These are phyloP conservation scores for Neria commutata DNA, from an alignment of 2,888 invertebrate genomes.

Conservation along the genomic window DNA sequence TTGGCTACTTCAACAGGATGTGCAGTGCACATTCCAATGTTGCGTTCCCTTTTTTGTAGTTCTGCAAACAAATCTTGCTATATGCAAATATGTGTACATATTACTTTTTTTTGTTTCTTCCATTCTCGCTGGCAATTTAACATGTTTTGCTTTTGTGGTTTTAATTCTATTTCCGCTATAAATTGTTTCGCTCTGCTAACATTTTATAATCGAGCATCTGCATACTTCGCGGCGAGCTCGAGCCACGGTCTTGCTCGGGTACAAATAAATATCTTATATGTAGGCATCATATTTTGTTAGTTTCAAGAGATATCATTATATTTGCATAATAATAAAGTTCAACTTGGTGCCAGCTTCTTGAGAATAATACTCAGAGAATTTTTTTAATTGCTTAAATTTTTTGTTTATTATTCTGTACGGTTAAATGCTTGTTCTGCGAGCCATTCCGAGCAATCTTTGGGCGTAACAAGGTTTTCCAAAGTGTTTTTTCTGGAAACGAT, in stretches of 20 bases:
- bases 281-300: not conserved
- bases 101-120: constrained; percentile 24
- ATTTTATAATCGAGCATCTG: constrained; percentile 41
- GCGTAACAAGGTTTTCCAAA: too few relatives aligned
- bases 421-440: too few relatives aligned
- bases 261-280: not conserved
- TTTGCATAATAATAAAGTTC: too few relatives aligned
- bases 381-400: not conserved
- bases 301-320: too few relatives aligned
- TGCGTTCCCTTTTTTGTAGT: not conserved
- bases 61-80: constrained; percentile 53
- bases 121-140: constrained; percentile 24
- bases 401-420: too few relatives aligned
- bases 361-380: too few relatives aligned
- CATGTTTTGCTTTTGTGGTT: constrained; percentile 53
- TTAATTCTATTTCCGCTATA: constrained; percentile 56
- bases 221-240: not conserved
- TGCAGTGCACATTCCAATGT: not conserved
- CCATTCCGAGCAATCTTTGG: too few relatives aligned
- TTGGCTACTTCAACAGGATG: constrained; percentile 10
- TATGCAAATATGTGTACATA: constrained; percentile 33
- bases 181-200: constrained; percentile 54
- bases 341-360: too few relatives aligned
- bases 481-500: too few relatives aligned
- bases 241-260: not conserved